Conservation (phyloP, 2,888 invertebrate genomes). For the Caenorhabditis sp. region DNA sequence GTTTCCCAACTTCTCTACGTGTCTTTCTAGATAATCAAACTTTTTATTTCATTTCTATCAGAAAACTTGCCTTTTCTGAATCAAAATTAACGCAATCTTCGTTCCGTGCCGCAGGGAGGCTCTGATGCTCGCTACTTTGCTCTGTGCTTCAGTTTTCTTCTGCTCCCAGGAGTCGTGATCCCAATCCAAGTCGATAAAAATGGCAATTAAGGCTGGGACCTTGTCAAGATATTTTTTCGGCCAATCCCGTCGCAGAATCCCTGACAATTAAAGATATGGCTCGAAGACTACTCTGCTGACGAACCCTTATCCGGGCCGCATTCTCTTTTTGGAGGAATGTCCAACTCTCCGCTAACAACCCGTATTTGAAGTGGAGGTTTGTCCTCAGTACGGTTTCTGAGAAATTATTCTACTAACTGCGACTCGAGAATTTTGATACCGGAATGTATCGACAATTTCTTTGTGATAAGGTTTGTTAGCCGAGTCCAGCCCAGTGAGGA, state of each 20-base stretch:
- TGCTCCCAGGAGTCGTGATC: conserved; percentile 93
- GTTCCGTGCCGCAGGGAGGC: conserved; percentile 56
- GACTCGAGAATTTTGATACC: too few species aligned
- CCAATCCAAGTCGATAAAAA: conserved; percentile 98
- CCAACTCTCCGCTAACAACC: conserved; percentile 61
- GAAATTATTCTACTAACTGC: neutral
- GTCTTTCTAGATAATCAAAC: neutral
- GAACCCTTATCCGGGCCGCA: conserved; percentile 30
- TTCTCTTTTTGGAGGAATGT: conserved; percentile 59
- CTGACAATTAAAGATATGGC: conserved; percentile 79
- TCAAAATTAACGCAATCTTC: conserved; percentile 63
- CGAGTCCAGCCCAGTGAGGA: conserved; percentile 85
- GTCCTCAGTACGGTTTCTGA: conserved; percentile 52
- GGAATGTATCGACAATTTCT: conserved; percentile 46
- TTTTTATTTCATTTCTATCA: neutral
- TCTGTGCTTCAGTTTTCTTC: conserved; percentile 92
- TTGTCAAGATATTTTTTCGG: conserved; percentile 64
- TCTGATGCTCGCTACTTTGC: conserved; percentile 66
- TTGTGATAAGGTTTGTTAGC: conserved; percentile 57
- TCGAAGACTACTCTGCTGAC: neutral
- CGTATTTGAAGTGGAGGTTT: conserved; percentile 64
- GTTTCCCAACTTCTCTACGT: neutral
- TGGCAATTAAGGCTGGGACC: conserved; percentile 88
- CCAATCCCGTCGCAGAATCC: conserved; percentile 89
- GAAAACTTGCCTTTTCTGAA: conserved; percentile 66